These are phyloP conservation scores for Tautogolabrus adspersus DNA, from an alignment of 2,113 vertebrate genomes.

Conservation along the genomic window DNA sequence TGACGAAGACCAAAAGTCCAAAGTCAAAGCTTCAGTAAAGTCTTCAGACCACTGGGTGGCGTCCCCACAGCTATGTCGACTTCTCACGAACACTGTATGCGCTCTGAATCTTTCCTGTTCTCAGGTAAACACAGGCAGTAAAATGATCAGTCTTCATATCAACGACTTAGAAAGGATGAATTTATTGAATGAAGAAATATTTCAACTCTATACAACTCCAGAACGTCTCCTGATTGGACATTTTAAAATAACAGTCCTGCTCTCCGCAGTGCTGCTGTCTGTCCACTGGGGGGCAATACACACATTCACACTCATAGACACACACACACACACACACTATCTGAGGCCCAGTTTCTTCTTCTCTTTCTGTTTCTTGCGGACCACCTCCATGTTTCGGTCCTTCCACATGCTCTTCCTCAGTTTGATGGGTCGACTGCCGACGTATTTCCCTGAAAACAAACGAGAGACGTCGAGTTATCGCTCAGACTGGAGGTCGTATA, in stretches of 20 bases:
- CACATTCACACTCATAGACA: constrained; percentile 16
- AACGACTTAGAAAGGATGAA: not conserved
- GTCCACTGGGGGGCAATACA: not conserved
- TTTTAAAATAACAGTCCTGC: not conserved
- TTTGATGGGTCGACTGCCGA: constrained; percentile 95
- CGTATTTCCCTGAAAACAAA: constrained; percentile 88
- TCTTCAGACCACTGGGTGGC: no score
- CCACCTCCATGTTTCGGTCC: constrained; percentile 92
- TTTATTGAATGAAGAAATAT: constrained; percentile 33
- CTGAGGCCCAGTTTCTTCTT: constrained; percentile 94
- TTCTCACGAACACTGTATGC: no score
- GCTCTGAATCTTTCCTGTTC: no score
- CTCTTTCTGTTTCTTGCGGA: constrained; percentile 94
- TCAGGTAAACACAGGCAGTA: no score
- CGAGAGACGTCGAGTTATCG: not conserved
- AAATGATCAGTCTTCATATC: no score
- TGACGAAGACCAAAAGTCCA: no score
- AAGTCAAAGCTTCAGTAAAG: no score
- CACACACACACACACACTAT: constrained; percentile 70
- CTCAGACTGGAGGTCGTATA: not conserved
- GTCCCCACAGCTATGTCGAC: no score
- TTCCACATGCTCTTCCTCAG: constrained; percentile 95
- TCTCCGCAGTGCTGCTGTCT: not conserved
- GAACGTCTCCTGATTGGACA: constrained; percentile 9
- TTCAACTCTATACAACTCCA: not conserved